Conservation (phyloP, 2,797 vertebrate species). For the Sebastes ruberrimus region DNA sequence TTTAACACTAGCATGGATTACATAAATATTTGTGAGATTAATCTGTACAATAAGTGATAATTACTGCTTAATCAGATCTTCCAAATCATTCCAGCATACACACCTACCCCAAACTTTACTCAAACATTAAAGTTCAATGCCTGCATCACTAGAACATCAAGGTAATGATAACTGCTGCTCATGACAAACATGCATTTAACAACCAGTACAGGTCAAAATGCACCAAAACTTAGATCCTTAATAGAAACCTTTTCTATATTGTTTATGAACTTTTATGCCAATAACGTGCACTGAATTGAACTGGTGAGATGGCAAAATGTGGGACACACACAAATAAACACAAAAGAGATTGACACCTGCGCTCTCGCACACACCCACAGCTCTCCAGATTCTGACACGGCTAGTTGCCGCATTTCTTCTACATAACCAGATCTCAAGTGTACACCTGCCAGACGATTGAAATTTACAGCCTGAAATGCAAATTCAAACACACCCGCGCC, state of each 20-base stretch:
- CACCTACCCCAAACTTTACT: background rate
- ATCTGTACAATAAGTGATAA: background rate
- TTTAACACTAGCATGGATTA: background rate
- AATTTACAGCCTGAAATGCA: slow-evolving; percentile 35
- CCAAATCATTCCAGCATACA: no score
- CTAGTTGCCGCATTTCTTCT: slow-evolving; percentile 1
- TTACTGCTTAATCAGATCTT: background rate
- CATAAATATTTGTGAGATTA: background rate
- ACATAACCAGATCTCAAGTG: slow-evolving; percentile 28
- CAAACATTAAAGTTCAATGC: background rate
- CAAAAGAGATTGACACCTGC: slow-evolving; percentile 3
- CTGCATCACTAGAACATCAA: background rate
- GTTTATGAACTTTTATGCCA: background rate
- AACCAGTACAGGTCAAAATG: background rate
- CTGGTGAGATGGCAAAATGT: background rate
- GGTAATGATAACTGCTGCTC: background rate
- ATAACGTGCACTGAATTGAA: background rate
- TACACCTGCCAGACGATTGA: slow-evolving; percentile 41
- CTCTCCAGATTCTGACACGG: background rate
- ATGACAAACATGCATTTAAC: no score
- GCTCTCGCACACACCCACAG: background rate
- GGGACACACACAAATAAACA: background rate
- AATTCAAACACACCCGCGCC: slow-evolving; percentile 40
- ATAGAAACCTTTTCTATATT: background rate
- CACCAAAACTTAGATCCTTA: background rate